Conservation (phyloP, 1,140 invertebrate genomes). For the Ctenoplectra terminalis region DNA sequence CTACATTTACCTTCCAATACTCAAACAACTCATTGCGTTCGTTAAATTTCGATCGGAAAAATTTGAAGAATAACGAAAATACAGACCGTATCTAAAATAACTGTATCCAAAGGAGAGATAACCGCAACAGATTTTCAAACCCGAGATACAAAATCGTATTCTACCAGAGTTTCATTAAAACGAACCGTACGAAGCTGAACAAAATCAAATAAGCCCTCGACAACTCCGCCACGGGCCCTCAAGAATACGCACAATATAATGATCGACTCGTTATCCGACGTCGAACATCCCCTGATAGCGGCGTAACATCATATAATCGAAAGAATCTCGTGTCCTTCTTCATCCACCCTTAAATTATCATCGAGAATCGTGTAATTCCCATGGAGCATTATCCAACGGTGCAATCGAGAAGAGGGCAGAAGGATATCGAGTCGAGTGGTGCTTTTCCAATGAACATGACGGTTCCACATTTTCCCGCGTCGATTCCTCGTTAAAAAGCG, state of each 20-base stretch:
- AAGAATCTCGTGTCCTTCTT: background rate
- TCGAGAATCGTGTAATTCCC: background rate
- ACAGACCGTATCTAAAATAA: too few species aligned
- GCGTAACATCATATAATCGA: background rate
- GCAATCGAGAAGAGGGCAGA: background rate
- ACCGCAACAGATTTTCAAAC: too few species aligned
- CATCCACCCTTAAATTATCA: conserved; percentile 1
- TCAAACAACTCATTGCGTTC: too few species aligned
- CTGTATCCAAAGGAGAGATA: too few species aligned
- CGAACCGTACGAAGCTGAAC: too few species aligned
- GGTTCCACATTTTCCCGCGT: conserved; percentile 13
- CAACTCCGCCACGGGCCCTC: background rate
- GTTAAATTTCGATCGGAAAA: too few species aligned
- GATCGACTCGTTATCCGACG: background rate
- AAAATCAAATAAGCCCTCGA: too few species aligned
- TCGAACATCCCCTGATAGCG: background rate
- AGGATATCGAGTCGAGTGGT: conserved; percentile 21
- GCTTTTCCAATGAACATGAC: background rate
- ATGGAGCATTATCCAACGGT: background rate
- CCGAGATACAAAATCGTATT: too few species aligned
- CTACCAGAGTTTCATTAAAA: too few species aligned
- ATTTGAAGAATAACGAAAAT: too few species aligned
- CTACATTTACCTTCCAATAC: too few species aligned
- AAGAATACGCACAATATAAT: background rate
- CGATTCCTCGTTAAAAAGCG: conserved; percentile 44